Conservation (phyloP, 2,113 vertebrate species). For the Rhegmatorhina hoffmannsi region DNA sequence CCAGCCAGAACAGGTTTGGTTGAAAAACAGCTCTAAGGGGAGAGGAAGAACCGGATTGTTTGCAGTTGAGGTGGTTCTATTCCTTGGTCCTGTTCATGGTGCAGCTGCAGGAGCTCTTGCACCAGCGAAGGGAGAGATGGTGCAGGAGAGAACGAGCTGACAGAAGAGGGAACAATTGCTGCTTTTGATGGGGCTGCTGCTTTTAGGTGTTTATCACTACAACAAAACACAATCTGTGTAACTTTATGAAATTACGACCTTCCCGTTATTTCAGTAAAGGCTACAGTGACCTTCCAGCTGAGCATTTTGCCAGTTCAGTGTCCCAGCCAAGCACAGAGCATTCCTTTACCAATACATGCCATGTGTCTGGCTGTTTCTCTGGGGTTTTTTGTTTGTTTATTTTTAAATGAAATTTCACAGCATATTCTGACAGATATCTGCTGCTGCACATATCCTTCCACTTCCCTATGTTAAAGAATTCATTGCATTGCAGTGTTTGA, state of each 20-base stretch:
- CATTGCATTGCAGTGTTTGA: background rate
- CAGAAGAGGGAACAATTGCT: background rate
- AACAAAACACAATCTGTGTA: background rate
- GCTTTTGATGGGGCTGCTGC: background rate
- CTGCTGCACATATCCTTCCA: background rate
- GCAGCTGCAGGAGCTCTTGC: background rate
- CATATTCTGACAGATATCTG: background rate
- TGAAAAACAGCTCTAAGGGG: background rate
- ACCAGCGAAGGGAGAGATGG: background rate
- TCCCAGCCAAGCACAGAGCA: rapidly evolving
- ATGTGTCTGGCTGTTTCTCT: background rate
- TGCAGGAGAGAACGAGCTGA: background rate
- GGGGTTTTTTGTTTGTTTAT: background rate
- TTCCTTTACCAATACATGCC: background rate
- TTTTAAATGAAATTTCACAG: background rate
- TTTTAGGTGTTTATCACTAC: background rate
- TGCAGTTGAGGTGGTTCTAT: background rate
- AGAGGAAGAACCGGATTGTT: background rate
- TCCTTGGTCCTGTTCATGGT: background rate
- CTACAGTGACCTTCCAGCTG: background rate
- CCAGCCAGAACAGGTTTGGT: background rate
- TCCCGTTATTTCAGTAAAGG: background rate
- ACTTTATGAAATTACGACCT: background rate
- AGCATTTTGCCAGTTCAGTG: background rate
- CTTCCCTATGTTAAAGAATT: background rate